Evolutionary conservation across 2,113 vertebrate species (phyloP), one percentile per base, ranked within the genome.

Genomic region (human (Homo sapiens)): DNA sequence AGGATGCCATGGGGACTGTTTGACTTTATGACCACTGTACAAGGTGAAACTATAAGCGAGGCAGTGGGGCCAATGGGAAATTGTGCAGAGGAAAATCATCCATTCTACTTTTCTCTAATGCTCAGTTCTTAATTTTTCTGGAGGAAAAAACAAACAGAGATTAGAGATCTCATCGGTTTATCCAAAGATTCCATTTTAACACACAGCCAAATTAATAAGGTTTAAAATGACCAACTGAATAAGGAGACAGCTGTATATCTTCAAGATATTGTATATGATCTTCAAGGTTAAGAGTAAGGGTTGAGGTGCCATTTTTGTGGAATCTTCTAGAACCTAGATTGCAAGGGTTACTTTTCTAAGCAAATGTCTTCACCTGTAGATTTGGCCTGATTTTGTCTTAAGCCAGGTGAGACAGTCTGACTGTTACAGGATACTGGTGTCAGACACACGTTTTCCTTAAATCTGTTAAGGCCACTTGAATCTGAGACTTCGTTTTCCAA

Each of bases 21-120:
- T 97, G 98, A 97, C 98, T 98, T 98, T 96, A 97, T 98, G 98
- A 98, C 97, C 97, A 35, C 61, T 97, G 96, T 95, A 95, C 97
- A 99, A 98, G 98, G 98, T 98, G 98, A 98, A 99, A 98, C 68
- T 94, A 12, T 90, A 81, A 90, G 88, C 40, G n/a, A 38, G 64
- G 86, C 32, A 7, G 45, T 85, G 57, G 55, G 57, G 75, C 81
- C 94, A 83, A 52, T n/a, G n/a, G 52, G 92, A 81, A 59, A 55
- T 30, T 4, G 3, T 70, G 20, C 2, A 22, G 83, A 94, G 73
- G 64, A 75, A 97, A 96, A 96, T 43, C 45, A 35, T 76, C 59
- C n/a, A 61, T 27, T 25, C n/a, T 32, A 40, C 5, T 73, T 72
- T 14, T n/a, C 82, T 93, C 61, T 38, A 57, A 78, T 32, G 35